These are phyloP conservation scores for Cerceris rybyensis DNA, from an alignment of 2,888 invertebrate genomes.

Conservation along the genomic window DNA sequence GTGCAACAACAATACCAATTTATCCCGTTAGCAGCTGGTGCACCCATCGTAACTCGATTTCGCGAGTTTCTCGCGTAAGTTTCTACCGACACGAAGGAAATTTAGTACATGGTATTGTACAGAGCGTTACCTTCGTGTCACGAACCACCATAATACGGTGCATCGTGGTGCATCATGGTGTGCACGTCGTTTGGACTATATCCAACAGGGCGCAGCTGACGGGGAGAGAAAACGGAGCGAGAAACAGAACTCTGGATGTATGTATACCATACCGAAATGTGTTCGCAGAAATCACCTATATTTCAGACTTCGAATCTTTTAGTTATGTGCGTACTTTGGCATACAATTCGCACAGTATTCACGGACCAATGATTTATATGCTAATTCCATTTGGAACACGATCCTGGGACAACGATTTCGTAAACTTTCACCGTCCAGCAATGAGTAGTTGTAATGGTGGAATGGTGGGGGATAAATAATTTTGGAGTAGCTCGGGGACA, in stretches of 20 bases:
- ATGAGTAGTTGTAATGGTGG: constrained; percentile 4
- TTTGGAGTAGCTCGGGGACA: constrained; percentile 15
- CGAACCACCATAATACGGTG: constrained; percentile 26
- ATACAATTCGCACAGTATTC: constrained; percentile 56
- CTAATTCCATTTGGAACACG: constrained; percentile 59
- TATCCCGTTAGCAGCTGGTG: constrained; percentile 18
- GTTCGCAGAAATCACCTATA: constrained; percentile 34
- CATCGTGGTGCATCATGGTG: constrained; percentile 27
- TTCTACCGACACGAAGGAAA: constrained; percentile 14
- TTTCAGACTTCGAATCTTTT: neutral
- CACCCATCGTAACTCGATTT: constrained; percentile 40
- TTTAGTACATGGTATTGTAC: neutral
- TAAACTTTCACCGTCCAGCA: constrained; percentile 62
- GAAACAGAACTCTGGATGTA: constrained; percentile 68
- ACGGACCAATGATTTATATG: constrained; percentile 69
- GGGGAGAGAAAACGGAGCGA: constrained; percentile 54
- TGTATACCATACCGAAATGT: constrained; percentile 48
- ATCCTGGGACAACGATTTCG: constrained; percentile 36
- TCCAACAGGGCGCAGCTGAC: constrained; percentile 69
- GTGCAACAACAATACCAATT: constrained; percentile 32
- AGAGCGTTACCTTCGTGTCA: constrained; percentile 9
- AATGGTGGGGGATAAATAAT: constrained; percentile 17
- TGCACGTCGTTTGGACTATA: constrained; percentile 61
- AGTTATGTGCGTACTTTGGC: constrained; percentile 14
- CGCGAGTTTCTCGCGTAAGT: constrained; percentile 46